These are phyloP conservation scores for Drosophila virilis DNA, from an alignment of 1,140 invertebrate genomes.

Conservation along the genomic window DNA sequence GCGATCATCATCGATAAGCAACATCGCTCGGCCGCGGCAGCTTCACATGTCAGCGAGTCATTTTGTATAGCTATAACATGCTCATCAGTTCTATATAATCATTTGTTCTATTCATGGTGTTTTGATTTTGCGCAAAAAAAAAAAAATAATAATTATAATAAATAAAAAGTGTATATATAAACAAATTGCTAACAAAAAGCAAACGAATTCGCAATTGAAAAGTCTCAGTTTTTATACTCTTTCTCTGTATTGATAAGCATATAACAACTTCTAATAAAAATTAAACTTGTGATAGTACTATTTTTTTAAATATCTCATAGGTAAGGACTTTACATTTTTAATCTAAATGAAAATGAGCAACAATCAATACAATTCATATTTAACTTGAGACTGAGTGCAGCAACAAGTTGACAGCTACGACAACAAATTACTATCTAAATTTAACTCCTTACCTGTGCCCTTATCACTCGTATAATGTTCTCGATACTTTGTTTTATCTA, in stretches of 20 bases:
- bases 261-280: too few species aligned
- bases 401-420: too few species aligned
- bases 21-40: conserved; percentile 33
- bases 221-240: conserved; percentile 11
- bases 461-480: too few species aligned
- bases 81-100: conserved; percentile 70
- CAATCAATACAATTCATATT: too few species aligned
- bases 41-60: conserved; percentile 48
- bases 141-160: conserved; percentile 7
- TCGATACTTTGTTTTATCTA: too few species aligned
- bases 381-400: too few species aligned
- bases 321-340: too few species aligned
- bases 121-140: conserved; percentile 68
- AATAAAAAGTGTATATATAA: conserved; percentile 8
- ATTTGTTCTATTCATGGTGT: conserved; percentile 71
- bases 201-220: neutral
- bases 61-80: conserved; percentile 17
- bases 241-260: neutral
- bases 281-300: too few species aligned
- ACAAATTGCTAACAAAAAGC: conserved; percentile 20
- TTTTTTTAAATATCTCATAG: too few species aligned
- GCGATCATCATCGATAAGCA: conserved; percentile 51
- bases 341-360: too few species aligned
- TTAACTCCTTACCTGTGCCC: too few species aligned
- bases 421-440: too few species aligned